Percentiles rank a stretch among this genome's conserved stretches.
Conservation (phyloP, 1,140 invertebrate genomes). For the Caenorhabditis latens region DNA sequence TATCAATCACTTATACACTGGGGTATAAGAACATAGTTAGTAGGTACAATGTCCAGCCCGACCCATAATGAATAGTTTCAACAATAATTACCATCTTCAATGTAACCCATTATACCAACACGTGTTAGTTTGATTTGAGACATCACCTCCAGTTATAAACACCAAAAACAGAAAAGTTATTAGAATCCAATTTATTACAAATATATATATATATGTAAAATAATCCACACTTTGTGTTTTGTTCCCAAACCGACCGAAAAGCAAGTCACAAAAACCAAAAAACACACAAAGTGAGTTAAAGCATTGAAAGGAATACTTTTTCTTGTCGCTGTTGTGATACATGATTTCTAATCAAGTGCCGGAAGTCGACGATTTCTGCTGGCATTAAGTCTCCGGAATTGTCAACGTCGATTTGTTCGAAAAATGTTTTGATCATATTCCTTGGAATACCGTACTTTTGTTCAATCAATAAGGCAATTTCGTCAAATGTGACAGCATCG, state of each 20-base stretch:
- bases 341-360: constrained; percentile 29
- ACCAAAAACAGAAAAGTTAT: not conserved
- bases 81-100: too few species aligned
- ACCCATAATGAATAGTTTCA: too few species aligned
- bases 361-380: constrained; percentile 75
- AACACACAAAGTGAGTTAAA: not conserved
- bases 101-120: too few species aligned
- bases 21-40: not conserved
- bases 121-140: not conserved
- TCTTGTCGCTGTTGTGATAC: constrained; percentile 34
- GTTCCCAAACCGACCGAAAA: constrained; percentile 6
- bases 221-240: not conserved
- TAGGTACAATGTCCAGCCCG: too few species aligned
- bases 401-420: constrained; percentile 76
- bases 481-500: constrained; percentile 73
- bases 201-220: not conserved
- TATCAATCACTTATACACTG: too few species aligned
- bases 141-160: not conserved
- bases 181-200: constrained; percentile 3
- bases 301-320: constrained; percentile 36
- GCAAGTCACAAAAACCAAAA: not conserved
- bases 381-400: constrained; percentile 70
- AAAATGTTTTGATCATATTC: constrained; percentile 69
- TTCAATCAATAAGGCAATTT: constrained; percentile 72
- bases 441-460: constrained; percentile 73